Evolutionary conservation across 1,140 invertebrate genomes (phyloP).

Genomic region (Lethrus apterus): DNA sequence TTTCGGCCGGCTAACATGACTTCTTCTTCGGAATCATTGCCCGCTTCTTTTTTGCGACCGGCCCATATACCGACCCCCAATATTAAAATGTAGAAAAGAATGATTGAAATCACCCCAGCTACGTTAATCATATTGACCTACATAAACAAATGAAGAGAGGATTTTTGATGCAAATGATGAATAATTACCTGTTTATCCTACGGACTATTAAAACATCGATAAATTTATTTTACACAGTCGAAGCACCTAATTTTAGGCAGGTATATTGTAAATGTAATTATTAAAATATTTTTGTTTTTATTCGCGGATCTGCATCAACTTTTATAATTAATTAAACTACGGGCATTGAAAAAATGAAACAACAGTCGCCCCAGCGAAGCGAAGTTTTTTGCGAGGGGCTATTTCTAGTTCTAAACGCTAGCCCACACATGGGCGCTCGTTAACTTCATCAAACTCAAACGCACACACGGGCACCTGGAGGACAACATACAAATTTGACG

Average conservation of each 20-base stretch:
- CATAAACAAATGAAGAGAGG: no score
- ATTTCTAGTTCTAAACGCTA: conserved; percentile 89
- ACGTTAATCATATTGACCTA: conserved; percentile 77
- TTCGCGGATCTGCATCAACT: no score
- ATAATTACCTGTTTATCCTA: no score
- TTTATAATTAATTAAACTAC: no score
- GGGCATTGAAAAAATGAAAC: conserved; percentile 38
- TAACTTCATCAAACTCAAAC: conserved; percentile 34
- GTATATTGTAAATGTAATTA: no score
- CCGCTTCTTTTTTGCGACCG: conserved; percentile 77
- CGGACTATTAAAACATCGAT: no score
- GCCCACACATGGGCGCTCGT: conserved; percentile 75
- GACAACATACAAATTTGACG: conserved; percentile 23
- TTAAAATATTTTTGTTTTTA: no score
- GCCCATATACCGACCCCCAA: conserved; percentile 93
- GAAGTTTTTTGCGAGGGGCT: conserved; percentile 92
- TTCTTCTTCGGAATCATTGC: conserved; percentile 85
- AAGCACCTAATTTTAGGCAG: no score
- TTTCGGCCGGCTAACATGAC: conserved; percentile 95
- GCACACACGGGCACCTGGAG: conserved; percentile 19
- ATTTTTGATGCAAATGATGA: no score
- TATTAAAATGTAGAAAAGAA: conserved; percentile 91
- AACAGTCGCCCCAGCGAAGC: conserved; percentile 89
- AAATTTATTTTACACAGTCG: no score
- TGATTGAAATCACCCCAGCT: conserved; percentile 83